Evolutionary conservation across 2,113 vertebrate species (phyloP).

Genomic region (Centrocercus urophasianus): DNA sequence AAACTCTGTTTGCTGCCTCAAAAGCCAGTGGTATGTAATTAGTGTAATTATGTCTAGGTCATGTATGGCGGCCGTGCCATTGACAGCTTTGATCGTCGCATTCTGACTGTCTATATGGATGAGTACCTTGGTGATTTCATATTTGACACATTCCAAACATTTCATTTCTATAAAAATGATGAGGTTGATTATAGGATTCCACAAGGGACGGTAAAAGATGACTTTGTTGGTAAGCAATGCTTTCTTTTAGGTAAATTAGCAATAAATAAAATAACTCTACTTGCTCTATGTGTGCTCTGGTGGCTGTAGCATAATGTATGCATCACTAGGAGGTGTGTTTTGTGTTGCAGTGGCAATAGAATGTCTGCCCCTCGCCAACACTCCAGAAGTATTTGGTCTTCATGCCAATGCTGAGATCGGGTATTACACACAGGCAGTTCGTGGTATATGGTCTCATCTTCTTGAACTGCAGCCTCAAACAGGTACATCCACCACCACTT

Average conservation of each 20-base stretch:
- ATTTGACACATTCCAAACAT: constrained; percentile 89
- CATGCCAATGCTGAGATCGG: constrained; percentile 94
- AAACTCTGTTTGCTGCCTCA: background rate
- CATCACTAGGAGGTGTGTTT: background rate
- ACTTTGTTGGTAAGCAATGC: constrained; percentile 86
- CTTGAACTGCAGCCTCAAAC: constrained; percentile 94
- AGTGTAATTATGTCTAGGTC: constrained; percentile 77
- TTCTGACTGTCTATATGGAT: constrained; percentile 93
- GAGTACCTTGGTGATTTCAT: constrained; percentile 96
- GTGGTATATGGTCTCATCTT: constrained; percentile 89
- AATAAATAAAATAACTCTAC: background rate
- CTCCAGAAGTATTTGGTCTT: constrained; percentile 90
- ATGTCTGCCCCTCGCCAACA: constrained; percentile 87
- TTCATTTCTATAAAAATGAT: constrained; percentile 88
- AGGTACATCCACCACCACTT: constrained; percentile 62
- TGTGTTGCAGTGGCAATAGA: constrained; percentile 87
- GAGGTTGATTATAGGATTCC: constrained; percentile 91
- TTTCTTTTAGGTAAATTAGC: background rate
- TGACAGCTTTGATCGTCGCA: constrained; percentile 94
- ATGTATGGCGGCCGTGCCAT: constrained; percentile 94
- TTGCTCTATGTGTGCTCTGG: background rate
- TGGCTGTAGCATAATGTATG: accelerated
- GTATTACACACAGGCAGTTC: constrained; percentile 89
- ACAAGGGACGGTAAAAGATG: constrained; percentile 76
- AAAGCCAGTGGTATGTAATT: accelerated